Evolutionary conservation across 1,140 invertebrate genomes (phyloP).

Genomic region (Dendrolimus kikuchii): DNA sequence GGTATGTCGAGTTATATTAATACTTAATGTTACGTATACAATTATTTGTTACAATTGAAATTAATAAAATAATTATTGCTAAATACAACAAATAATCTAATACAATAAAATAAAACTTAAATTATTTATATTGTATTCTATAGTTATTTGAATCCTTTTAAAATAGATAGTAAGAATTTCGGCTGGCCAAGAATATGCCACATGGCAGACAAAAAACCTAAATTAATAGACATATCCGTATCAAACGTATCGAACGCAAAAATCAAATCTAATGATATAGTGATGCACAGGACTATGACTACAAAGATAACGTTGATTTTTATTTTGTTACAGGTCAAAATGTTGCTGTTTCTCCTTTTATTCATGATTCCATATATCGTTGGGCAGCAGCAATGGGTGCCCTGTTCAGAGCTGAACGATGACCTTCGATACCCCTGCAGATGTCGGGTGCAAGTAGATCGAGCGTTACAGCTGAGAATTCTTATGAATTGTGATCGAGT

Average conservation of each 20-base stretch:
- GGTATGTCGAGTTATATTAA: no score
- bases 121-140: no score
- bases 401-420: slow-evolving; percentile 77
- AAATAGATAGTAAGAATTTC: not conserved
- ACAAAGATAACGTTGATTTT: slow-evolving; percentile 3
- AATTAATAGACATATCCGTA: no score
- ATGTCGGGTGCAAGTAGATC: slow-evolving; percentile 68
- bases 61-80: no score
- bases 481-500: slow-evolving; percentile 87
- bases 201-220: not conserved
- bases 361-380: slow-evolving; percentile 27
- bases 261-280: no score
- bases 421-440: slow-evolving; percentile 77
- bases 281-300: not conserved
- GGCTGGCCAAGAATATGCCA: not conserved
- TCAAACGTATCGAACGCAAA: not conserved
- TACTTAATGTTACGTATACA: no score
- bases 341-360: slow-evolving; percentile 42
- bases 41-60: no score
- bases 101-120: no score
- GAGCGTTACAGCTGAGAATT: slow-evolving; percentile 68
- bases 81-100: no score
- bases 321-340: slow-evolving; percentile 35
- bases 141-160: no score
- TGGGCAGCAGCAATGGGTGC: slow-evolving; percentile 67